Percentiles rank a stretch among this genome's conserved stretches.
Evolutionary conservation across 2,113 vertebrate species (phyloP).

Genomic region (Acanthochromis polyacanthus): DNA sequence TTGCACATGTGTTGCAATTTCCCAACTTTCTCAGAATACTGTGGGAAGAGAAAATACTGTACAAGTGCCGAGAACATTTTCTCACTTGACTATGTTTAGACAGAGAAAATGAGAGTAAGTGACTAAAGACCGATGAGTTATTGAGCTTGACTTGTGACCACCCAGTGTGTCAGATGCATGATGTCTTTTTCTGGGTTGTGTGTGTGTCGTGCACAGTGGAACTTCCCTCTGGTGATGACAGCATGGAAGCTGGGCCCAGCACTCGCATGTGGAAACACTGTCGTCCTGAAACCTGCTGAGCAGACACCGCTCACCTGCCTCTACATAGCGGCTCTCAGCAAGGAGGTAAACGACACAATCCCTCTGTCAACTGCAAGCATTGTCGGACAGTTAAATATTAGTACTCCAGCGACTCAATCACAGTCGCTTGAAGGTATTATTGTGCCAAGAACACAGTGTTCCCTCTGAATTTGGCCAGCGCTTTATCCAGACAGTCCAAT

Average conservation of each 20-base stretch:
- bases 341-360: conserved; percentile 88
- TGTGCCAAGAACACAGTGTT: conserved; percentile 61
- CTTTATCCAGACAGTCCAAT: conserved; percentile 39
- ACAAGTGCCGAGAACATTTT: conserved; percentile 76
- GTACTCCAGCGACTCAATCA: conserved; percentile 32
- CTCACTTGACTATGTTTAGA: conserved; percentile 80
- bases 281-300: conserved; percentile 96
- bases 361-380: not conserved
- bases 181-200: conserved; percentile 58
- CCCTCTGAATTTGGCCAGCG: conserved; percentile 38
- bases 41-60: conserved; percentile 78
- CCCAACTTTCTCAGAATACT: conserved; percentile 76
- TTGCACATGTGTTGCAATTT: conserved; percentile 82
- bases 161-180: conserved; percentile 76
- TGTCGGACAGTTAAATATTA: conserved; percentile 8
- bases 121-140: conserved; percentile 77
- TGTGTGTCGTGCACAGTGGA: conserved; percentile 88
- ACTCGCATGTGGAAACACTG: conserved; percentile 96
- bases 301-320: conserved; percentile 98
- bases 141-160: conserved; percentile 78
- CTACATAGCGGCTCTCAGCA: conserved; percentile 94
- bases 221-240: conserved; percentile 99
- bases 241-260: conserved; percentile 98
- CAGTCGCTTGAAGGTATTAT: conserved; percentile 21
- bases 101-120: conserved; percentile 78